Conservation (phyloP, 2,797 vertebrate genomes). For the Chaunax sp. region DNA sequence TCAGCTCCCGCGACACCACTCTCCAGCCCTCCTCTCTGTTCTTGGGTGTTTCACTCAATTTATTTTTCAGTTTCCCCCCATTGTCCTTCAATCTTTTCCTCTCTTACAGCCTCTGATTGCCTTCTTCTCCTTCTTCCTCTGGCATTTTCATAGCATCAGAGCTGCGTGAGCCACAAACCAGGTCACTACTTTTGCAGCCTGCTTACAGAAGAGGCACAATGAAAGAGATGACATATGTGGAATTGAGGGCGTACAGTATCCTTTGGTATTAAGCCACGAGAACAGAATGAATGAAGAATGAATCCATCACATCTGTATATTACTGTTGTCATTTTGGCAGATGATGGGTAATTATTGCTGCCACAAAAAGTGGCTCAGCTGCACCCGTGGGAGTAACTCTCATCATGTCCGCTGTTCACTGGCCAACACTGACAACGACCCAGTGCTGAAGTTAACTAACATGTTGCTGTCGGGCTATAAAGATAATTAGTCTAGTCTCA, state of each 20-base stretch:
- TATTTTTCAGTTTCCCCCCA: constrained; percentile 61
- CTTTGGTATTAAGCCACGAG: constrained; percentile 45
- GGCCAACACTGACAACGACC: constrained; percentile 70
- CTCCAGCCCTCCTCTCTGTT: constrained; percentile 78
- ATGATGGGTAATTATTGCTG: constrained; percentile 67
- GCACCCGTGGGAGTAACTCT: constrained; percentile 71
- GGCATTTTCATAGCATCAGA: constrained; percentile 53
- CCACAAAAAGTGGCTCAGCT: constrained; percentile 62
- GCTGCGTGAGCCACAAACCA: constrained; percentile 74
- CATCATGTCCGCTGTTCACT: constrained; percentile 35
- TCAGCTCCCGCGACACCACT: constrained; percentile 82
- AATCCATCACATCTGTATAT: constrained; percentile 78
- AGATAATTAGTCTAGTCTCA: constrained; percentile 85
- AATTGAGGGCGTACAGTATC: neutral
- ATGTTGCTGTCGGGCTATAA: constrained; percentile 82
- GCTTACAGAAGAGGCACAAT: constrained; percentile 10
- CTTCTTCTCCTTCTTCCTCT: constrained; percentile 62
- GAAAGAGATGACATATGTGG: neutral
- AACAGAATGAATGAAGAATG: constrained; percentile 65
- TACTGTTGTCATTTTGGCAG: constrained; percentile 63
- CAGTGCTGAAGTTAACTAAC: constrained; percentile 80
- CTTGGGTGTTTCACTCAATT: constrained; percentile 77
- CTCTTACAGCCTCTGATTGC: constrained; percentile 75
- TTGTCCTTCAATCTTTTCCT: constrained; percentile 69
- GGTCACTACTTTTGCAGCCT: constrained; percentile 17